Base-by-base conservation (phyloP, 30 jellyfish, hydroid and myxozoan genomes). In the Turritopsis rubra region DNA sequence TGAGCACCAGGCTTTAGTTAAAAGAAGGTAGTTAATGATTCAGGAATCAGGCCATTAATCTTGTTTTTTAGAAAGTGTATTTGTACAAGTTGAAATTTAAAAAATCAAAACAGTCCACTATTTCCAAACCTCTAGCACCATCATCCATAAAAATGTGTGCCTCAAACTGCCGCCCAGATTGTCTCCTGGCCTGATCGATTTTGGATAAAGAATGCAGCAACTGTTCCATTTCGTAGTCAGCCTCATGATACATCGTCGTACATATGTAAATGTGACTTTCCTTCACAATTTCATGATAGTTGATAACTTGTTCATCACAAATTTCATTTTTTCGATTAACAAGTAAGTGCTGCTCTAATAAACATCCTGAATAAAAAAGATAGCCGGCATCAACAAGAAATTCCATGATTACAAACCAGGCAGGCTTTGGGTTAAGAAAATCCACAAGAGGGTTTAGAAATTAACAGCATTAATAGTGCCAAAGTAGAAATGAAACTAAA, bases 211-310 rank as follows among this genome's bases (percentile, higher is more conserved):
- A 91, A 0, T 87, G 91, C 52, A 91, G 85, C 79, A 91, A 91
- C 85, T 91, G 98, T 75, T 91, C 96, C 98, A 91, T 91, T 81
- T 91, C 98, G 77, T 81, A 91, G 72, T 91, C 98, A 84, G 98
- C 96, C 72, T 91, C 98, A 75, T 91, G 98, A 87, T 91, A 91
- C 97, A 91, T 91, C 9, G 97, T 91, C 25, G 97, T 91, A 83
- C 97, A 91, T 83, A 91, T 91, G 87, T 86, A 91, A 68, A 91
- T 87, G 80, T 66, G 66, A 22, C 96, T 87, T 54, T 87, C 77
- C 52, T 84, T 87, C 27, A 91, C 96, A n/a, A 87, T 87, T 54
- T 80, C 73, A 29, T 76, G 89, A 81, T 87, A 91, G 83, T 91
- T 83, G 53, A 91, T 73, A 71, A 20, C 78, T 31, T 72, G 75